A percentile compares a stretch with the other conserved stretches of the same genome.
Evolutionary conservation across 2,888 invertebrate species (phyloP).

Genomic region (Gisinianus flammeolus): DNA sequence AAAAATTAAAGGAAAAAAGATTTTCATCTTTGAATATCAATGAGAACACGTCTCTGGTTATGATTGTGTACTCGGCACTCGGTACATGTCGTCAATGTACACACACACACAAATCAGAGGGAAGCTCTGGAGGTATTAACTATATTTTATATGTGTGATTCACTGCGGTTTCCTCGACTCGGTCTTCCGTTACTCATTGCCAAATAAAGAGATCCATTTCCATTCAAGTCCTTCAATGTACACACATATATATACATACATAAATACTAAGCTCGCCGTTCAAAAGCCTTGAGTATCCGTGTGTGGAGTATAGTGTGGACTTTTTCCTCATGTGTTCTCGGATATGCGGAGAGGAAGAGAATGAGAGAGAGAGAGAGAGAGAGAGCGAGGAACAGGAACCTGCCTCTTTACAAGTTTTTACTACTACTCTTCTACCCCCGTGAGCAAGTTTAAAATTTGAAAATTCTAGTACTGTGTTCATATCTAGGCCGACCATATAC

Average conservation of each 20-base stretch:
- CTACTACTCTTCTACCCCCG: conserved; percentile 7
- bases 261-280: conserved; percentile 1
- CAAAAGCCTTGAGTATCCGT: not conserved
- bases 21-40: conserved; percentile 44
- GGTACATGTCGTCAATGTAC: too few species aligned
- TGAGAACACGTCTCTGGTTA: conserved; percentile 26
- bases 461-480: conserved; percentile 11
- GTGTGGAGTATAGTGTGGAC: not conserved
- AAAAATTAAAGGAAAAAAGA: conserved; percentile 47
- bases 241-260: too few species aligned
- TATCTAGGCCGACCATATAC: not conserved
- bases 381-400: conserved; percentile 26
- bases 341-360: not conserved
- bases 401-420: conserved; percentile 38
- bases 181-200: conserved; percentile 33
- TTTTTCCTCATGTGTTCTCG: not conserved
- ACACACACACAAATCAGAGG: too few species aligned
- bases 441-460: conserved; percentile 31
- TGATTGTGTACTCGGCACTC: too few species aligned
- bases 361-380: not conserved
- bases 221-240: conserved; percentile 8
- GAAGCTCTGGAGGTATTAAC: too few species aligned
- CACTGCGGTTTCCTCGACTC: conserved; percentile 33
- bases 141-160: conserved; percentile 31
- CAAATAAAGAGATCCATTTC: conserved; percentile 34